Base-by-base conservation (phyloP, 2,888 invertebrate species). In the Sympetrum striolatum region DNA sequence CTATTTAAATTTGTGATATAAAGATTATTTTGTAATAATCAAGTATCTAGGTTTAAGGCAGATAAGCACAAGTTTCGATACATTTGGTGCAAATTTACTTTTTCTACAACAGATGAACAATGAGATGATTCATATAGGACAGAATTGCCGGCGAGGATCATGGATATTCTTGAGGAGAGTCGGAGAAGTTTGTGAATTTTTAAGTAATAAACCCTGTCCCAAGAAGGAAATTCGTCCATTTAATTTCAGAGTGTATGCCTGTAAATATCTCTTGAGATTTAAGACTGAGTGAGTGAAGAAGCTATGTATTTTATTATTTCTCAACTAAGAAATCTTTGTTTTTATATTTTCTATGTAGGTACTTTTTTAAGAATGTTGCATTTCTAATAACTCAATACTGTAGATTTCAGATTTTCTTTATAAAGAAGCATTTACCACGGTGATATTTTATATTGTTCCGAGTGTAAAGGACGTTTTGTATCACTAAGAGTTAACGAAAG, bases 271-370 rank as follows among this genome's bases (percentile, higher is more conserved):
- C 86, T 60, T 60, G 86, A 86, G 86, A 86, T 86, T 86, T 60
- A 86, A 86, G 86, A 86, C 86, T 86, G 86, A 86, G 86, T 86
- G 86, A 86, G 86, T 86, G 86, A 86, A 64, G n/a, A 64, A 73
- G 25, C 73, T 60, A 64, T 60, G 37, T 86, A 86, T 86, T 86
- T 86, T 86, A 25, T 25, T 64, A 60, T 86, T 86, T 37, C 37
- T 86, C 53, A 82, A 53, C 53, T 86, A 58, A 60, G 86, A 86
- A 64, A 64, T 58, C 86, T 86, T 86, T 60, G 60, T 86, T 60
- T 82, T 86, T 86, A 86, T 86, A 86, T 86, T 86, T 86, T 86
- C 86, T 86, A 64, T 39, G 60, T 86, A 86, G 60, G 60, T 60
- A 86, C 31, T 86, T 86, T 86, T 60, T 86, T 60, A 64, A 86